A percentile compares a stretch with the other conserved stretches of the same genome.
phyloP scores from a whole-genome alignment of 2,797 vertebrate genomes.

The Cossypha niveicapilla region DNA sequence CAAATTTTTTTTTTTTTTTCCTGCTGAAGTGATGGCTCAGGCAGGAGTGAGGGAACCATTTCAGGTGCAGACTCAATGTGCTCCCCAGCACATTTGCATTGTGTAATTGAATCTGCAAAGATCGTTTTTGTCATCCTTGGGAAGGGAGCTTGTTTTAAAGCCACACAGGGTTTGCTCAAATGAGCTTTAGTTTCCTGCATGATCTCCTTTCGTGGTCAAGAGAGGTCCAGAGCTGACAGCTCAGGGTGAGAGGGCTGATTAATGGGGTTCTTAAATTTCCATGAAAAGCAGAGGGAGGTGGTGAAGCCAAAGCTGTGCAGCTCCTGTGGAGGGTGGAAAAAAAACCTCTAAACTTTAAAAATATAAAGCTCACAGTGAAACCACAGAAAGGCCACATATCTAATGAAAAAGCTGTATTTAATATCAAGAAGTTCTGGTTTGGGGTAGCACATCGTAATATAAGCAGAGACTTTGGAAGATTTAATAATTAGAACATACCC shows the following conservation, averaged over 20 bases:
- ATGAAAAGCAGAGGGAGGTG: background rate
- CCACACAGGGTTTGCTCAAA: background rate
- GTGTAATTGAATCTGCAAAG: background rate
- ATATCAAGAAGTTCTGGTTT: background rate
- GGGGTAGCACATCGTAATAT: fast-evolving
- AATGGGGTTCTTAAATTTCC: background rate
- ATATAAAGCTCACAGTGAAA: background rate
- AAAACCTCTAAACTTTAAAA: background rate
- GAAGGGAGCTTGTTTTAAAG: background rate
- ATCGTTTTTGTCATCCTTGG: background rate
- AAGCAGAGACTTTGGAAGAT: background rate
- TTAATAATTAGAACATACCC: background rate
- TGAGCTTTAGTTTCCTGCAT: background rate
- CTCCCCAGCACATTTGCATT: background rate
- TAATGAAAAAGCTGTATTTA: background rate
- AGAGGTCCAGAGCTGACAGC: background rate
- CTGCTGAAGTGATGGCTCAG: background rate
- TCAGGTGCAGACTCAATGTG: fast-evolving
- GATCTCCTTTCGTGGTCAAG: background rate
- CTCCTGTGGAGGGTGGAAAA: background rate
- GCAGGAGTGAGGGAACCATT: background rate
- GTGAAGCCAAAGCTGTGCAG: background rate
- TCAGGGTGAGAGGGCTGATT: background rate
- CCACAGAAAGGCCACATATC: background rate
- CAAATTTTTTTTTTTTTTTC: background rate